Percentiles rank a stretch among this genome's conserved stretches.
Evolutionary conservation across 2,888 invertebrate species (phyloP).

Genomic region (Xanthia togata): DNA sequence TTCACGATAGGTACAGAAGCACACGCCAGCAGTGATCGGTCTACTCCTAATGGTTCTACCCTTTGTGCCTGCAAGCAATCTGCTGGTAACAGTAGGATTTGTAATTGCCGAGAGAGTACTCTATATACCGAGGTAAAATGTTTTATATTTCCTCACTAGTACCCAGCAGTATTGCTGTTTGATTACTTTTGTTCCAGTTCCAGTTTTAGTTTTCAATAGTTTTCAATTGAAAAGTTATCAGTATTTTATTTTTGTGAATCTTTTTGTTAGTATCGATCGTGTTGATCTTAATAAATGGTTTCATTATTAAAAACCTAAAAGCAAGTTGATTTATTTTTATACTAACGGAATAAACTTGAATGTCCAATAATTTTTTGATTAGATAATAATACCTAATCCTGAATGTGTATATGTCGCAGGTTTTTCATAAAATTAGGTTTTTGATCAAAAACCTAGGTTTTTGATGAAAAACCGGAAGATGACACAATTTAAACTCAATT

Average conservation of each 20-base stretch:
- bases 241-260: conserved; percentile 9
- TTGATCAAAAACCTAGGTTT: too few species aligned
- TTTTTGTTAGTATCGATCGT: not conserved
- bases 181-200: conserved; percentile 41
- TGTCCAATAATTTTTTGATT: not conserved
- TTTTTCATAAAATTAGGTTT: too few species aligned
- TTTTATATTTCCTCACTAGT: conserved; percentile 24
- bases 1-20: conserved; percentile 91
- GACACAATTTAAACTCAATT: too few species aligned
- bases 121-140: conserved; percentile 94
- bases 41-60: conserved; percentile 94
- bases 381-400: not conserved
- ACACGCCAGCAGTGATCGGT: conserved; percentile 93
- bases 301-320: not conserved
- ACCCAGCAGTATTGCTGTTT: conserved; percentile 22
- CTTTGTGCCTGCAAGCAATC: conserved; percentile 96
- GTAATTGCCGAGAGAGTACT: conserved; percentile 96
- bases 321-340: not conserved
- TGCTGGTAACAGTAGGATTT: conserved; percentile 95
- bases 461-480: too few species aligned
- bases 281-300: not conserved
- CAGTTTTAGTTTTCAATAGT: conserved; percentile 31
- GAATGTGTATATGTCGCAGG: too few species aligned
- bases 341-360: not conserved
- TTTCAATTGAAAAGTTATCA: conserved; percentile 22